Evolutionary conservation across 2,113 vertebrate species (phyloP).

Genomic region (Cervus canadensis): DNA sequence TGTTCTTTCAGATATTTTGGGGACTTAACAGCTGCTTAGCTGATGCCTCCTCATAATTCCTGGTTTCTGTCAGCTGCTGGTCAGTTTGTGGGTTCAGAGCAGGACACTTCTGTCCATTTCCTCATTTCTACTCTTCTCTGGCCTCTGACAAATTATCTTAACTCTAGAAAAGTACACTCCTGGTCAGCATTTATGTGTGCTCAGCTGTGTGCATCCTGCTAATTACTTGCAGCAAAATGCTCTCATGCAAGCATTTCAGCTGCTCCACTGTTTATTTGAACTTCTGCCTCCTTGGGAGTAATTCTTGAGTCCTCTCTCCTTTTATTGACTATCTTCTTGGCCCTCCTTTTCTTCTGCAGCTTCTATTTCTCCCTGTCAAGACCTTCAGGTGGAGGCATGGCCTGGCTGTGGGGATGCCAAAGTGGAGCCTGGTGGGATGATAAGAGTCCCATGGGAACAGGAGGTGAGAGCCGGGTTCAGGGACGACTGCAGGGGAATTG

Average conservation of each 20-base stretch:
- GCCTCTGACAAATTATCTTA: neutral
- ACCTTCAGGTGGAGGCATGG: neutral
- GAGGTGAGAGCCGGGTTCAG: neutral
- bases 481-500: neutral
- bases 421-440: neutral
- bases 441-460: neutral
- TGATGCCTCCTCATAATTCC: neutral
- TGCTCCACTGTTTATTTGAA: neutral
- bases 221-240: neutral
- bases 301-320: neutral
- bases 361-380: neutral
- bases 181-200: neutral
- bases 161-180: neutral
- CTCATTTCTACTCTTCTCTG: neutral
- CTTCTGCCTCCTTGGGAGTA: neutral
- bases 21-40: neutral
- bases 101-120: neutral
- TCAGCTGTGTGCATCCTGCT: neutral
- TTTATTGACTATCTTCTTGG: neutral
- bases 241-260: neutral
- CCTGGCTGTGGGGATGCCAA: neutral
- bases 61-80: neutral
- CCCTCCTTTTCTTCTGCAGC: neutral
- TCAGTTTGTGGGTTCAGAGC: neutral
- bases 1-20: neutral